A percentile compares a stretch with the other conserved stretches of the same genome.
Conservation (phyloP, 2,113 vertebrate genomes). For the Toxotes chatareus region DNA sequence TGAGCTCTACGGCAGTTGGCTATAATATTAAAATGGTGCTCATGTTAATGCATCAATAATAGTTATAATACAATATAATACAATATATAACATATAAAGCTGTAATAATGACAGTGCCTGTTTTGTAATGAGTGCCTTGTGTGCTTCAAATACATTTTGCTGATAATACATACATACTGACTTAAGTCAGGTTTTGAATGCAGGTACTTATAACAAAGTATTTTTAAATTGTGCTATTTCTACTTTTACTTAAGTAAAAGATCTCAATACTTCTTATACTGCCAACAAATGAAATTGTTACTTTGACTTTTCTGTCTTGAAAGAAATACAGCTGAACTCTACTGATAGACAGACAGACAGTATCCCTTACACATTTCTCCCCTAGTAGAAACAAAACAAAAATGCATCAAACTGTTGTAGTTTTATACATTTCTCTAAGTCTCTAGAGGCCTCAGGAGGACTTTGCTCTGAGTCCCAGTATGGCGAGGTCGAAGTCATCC, state of each 20-base stretch:
- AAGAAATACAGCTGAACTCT: slow-evolving; percentile 14
- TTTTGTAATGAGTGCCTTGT: not conserved
- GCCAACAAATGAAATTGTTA: not conserved
- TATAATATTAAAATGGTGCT: not conserved
- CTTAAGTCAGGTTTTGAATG: not conserved
- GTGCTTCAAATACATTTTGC: not conserved
- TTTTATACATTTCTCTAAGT: slow-evolving; percentile 64
- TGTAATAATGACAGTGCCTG: not conserved
- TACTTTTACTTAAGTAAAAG: not conserved
- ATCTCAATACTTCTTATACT: not conserved
- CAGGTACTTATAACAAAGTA: not conserved
- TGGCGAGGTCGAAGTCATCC: slow-evolving; percentile 77
- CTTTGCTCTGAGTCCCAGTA: slow-evolving; percentile 65
- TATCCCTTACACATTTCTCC: slow-evolving; percentile 37
- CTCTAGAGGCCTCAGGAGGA: slow-evolving; percentile 64
- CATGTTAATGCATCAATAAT: not conserved
- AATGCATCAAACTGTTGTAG: slow-evolving; percentile 55
- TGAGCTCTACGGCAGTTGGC: not conserved
- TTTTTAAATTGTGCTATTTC: not conserved
- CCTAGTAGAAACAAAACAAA: slow-evolving; percentile 38
- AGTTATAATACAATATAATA: not conserved
- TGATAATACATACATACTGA: not conserved
- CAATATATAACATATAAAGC: not conserved
- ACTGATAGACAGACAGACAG: slow-evolving; percentile 25
- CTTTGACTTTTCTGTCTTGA: slow-evolving; percentile 25